phyloP scores from a whole-genome alignment of 23 tunicate genomes.

The Ciona savignyi region DNA sequence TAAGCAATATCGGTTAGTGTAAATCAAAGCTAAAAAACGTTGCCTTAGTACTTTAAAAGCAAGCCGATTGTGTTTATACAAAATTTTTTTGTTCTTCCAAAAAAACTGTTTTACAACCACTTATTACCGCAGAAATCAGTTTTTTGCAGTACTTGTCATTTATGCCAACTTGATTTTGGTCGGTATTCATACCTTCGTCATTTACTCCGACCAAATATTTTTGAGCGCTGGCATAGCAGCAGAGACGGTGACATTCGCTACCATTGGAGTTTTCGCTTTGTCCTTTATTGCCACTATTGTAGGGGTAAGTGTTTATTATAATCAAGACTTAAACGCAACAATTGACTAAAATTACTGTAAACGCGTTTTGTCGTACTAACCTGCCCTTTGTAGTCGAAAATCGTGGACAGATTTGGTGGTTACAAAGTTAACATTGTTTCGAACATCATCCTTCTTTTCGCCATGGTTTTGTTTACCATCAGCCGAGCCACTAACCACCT shows the following conservation, averaged over 20 bases:
- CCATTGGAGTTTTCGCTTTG: neutral
- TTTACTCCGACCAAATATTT: slow-evolving; percentile 2
- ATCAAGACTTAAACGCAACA: neutral
- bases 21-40: too few species aligned
- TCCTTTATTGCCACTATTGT: neutral
- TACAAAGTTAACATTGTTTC: neutral
- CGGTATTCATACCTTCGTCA: neutral
- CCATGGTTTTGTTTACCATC: neutral
- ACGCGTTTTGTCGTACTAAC: neutral
- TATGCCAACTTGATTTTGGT: neutral
- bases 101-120: too few species aligned
- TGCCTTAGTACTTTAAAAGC: too few species aligned
- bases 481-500: neutral
- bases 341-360: neutral
- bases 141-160: neutral
- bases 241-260: slow-evolving; percentile 3
- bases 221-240: neutral
- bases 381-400: slow-evolving; percentile 2
- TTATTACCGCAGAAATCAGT: neutral
- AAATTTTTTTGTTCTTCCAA: too few species aligned
- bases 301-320: neutral
- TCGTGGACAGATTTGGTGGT: slow-evolving; percentile 3
- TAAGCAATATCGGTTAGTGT: too few species aligned
- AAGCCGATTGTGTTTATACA: too few species aligned
- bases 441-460: neutral